These are phyloP conservation scores for Ondatra zibethicus DNA, from an alignment of 2,113 vertebrate species.

Conservation along the genomic window DNA sequence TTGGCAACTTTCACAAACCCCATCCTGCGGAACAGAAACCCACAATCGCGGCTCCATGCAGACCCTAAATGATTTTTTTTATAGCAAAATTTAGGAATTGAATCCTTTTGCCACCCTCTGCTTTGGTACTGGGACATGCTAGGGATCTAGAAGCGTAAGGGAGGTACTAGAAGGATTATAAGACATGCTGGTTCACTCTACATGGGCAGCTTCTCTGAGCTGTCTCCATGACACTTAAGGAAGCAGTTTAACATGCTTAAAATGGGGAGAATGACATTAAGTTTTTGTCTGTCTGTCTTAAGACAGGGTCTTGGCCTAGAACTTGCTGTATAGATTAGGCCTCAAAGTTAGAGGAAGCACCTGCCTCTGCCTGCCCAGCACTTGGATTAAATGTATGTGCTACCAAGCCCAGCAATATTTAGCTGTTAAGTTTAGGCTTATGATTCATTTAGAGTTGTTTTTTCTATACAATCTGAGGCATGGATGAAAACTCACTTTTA, in stretches of 20 bases:
- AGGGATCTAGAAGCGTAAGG: neutral
- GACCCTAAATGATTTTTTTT: no score
- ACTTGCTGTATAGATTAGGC: neutral
- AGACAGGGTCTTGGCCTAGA: neutral
- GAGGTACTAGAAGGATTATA: neutral
- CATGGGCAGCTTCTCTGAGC: neutral
- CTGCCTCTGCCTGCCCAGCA: neutral
- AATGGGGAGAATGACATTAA: neutral
- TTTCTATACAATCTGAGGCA: neutral
- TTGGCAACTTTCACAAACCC: no score
- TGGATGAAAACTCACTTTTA: neutral
- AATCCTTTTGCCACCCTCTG: neutral
- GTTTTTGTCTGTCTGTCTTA: neutral
- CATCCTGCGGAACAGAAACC: no score
- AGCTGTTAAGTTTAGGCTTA: neutral
- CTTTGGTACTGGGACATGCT: neutral
- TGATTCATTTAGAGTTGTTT: neutral
- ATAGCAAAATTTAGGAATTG: neutral
- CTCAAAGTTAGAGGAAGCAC: neutral
- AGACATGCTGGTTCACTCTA: neutral
- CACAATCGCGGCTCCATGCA: no score
- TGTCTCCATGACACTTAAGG: neutral
- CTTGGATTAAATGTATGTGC: neutral
- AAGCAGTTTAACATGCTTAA: neutral
- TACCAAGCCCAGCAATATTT: neutral